phyloP scores from a whole-genome alignment of 2,888 invertebrate species.

The Drosophila algonquin region DNA sequence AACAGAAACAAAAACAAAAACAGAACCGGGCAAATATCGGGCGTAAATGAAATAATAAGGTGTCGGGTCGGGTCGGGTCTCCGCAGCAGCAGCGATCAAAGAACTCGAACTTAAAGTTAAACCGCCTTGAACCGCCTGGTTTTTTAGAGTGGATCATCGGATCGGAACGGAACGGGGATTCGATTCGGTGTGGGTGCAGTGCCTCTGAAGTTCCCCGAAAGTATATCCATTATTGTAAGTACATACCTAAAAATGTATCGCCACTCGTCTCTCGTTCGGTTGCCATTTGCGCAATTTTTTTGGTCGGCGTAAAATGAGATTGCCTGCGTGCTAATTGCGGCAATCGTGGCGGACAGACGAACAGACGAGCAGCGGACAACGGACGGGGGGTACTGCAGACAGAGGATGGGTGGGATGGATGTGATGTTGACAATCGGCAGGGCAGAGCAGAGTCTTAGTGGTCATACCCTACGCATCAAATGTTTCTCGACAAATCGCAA shows the following conservation, averaged over 20 bases:
- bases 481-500: conserved; percentile 43
- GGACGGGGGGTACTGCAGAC: conserved; percentile 25
- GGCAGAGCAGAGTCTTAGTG: conserved; percentile 27
- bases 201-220: conserved; percentile 39
- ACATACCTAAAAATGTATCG: conserved; percentile 54
- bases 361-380: conserved; percentile 33
- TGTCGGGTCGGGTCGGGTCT: background rate
- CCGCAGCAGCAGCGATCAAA: conserved; percentile 45
- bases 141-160: background rate
- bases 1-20: background rate
- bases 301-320: conserved; percentile 77
- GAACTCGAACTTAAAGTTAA: conserved; percentile 18
- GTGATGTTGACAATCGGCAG: conserved; percentile 62
- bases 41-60: conserved; percentile 59
- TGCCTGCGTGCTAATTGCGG: conserved; percentile 78
- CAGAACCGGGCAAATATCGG: conserved; percentile 27
- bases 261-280: conserved; percentile 54
- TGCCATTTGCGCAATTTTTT: conserved; percentile 75
- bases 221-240: conserved; percentile 66
- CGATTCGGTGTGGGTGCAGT: conserved; percentile 31
- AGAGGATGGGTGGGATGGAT: background rate
- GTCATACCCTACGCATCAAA: conserved; percentile 47
- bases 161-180: background rate
- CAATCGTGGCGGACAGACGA: conserved; percentile 51
- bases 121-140: background rate